Base-by-base conservation (phyloP, 2,888 invertebrate genomes). In the Hirtodrosophila cameraria region DNA sequence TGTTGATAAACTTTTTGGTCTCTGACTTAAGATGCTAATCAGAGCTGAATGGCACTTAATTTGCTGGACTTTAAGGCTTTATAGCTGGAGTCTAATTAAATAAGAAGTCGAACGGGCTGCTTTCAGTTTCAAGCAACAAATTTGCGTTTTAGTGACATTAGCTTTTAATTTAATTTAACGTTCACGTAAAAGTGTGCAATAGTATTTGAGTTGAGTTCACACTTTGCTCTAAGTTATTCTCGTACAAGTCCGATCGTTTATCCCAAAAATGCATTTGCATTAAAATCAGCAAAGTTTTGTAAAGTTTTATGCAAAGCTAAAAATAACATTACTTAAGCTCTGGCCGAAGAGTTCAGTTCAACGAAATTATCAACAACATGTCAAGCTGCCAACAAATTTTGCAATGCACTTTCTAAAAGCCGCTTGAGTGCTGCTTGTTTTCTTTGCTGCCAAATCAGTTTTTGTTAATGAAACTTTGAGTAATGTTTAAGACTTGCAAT, bases 371-470 rank as follows among this genome's bases (percentile, higher is more conserved):
- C 73, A 80, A 68, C 73, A 78, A 76, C 75, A 78, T 78, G 80
- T 82, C 82, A 77, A 75, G 68, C 80, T 82, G 82, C 79, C 82
- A 82, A 75, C n/a, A 67, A 82, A 72, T 50, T 77, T 64, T 62
- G 45, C 64, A 61, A 63, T 61, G 27, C 49, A 46, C 23, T 43
- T 36, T 20, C 11, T 42, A 20, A 54, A 67, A 45, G 25, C 31
- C 20, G 7, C 20, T 35, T 27, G 8, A 54, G 20, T 45, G 38
- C 42, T 27, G n/a, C 9, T 8, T 49, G 35, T 48, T 39, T 52
- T 39, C 9, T 15, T 15, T 39, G 23, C 49, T 28, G 16, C 16
- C 13, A 50, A 57, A 68, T 65, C 49, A 42, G 45, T 58, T 60
- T 63, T 41, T 30, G 43, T 64, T 54, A 64, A 71, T 48, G 43